These are phyloP conservation scores for Podarcis siculus DNA, from an alignment of 2,797 vertebrate genomes.

Conservation along the genomic window DNA sequence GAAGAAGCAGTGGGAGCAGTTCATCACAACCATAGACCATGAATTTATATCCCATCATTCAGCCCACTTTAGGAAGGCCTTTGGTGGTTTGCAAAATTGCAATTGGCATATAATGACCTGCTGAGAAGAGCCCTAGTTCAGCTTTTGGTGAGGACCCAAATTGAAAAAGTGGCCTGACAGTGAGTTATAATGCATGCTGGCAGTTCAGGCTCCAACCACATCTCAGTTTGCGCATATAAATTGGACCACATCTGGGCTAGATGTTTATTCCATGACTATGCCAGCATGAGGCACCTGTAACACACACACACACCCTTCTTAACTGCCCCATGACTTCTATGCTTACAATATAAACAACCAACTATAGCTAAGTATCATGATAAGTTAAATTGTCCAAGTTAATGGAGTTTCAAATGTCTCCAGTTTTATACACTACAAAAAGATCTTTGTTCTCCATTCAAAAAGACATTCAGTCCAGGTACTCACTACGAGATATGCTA, in stretches of 20 bases:
- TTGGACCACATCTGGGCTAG: not conserved
- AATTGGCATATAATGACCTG: not conserved
- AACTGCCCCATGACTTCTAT: not conserved
- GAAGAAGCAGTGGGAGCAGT: not conserved
- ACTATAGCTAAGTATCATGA: not conserved
- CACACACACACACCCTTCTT: not conserved
- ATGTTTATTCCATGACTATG: not conserved
- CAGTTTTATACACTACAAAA: not conserved
- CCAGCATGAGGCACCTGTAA: not conserved
- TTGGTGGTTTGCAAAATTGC: not conserved
- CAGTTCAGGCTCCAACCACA: not conserved
- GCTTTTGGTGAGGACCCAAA: not conserved
- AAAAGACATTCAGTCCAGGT: too few species aligned
- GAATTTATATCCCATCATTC: not conserved
- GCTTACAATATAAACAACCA: not conserved
- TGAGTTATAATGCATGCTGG: not conserved
- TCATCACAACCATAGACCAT: not conserved
- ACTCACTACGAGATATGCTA: not conserved
- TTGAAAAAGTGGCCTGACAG: not conserved
- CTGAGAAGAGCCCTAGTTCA: not conserved
- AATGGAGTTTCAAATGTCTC: not conserved
- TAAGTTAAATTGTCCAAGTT: not conserved
- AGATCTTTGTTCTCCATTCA: too few species aligned
- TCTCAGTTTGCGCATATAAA: not conserved
- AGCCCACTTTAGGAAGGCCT: not conserved